Base-by-base conservation (phyloP, 2,797 vertebrate genomes). In the Enteromius anoplus region DNA sequence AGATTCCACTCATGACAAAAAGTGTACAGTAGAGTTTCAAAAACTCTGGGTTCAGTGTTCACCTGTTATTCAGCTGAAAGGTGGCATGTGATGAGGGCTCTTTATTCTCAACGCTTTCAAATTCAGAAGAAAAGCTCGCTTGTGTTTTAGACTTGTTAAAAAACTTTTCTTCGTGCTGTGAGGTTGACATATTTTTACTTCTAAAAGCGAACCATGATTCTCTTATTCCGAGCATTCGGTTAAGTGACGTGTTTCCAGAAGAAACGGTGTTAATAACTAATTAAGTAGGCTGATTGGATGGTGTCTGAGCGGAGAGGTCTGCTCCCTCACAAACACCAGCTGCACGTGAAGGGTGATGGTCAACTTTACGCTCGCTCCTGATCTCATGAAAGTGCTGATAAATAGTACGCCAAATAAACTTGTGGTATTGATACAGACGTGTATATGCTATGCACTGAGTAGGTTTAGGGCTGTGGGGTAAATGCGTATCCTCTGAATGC, bases 1-100 rank as follows among this genome's bases (percentile, higher is more conserved):
- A 78, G 82, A 85, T 86, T 78, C 42, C 66, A 84, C 84, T 75
- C 83, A 87, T 40, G 76, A 75, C 23, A 65, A 82, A 62, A 76
- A 76, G 73, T 47, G 78, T 37, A 79, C 60, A 80, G 78, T 81
- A 82, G 55, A 26, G 68, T 72, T 76, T 40, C 53, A 26, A 69
- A 7, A 77, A 45, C 78, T 85, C 86, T 86, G 53, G 60, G 82
- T 81, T 79, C 55, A 65, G 23, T 53, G 62, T 85, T 69, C 75
- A 84, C 70, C 80, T 80, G 88, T 47, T 79, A 78, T 84, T 87
- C 78, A 80, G 86, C 23, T 42, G 77, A 64, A 69, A 65, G 34
- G 83, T 45, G 76, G 40, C 75, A 42, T 83, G 60, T 75, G 65
- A 71, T 80, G n/a, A 65, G 53, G 14, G 34, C 53, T 40, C 64